Conservation (phyloP, 2,888 invertebrate species). For the Caenorhabditis zanzibari region DNA sequence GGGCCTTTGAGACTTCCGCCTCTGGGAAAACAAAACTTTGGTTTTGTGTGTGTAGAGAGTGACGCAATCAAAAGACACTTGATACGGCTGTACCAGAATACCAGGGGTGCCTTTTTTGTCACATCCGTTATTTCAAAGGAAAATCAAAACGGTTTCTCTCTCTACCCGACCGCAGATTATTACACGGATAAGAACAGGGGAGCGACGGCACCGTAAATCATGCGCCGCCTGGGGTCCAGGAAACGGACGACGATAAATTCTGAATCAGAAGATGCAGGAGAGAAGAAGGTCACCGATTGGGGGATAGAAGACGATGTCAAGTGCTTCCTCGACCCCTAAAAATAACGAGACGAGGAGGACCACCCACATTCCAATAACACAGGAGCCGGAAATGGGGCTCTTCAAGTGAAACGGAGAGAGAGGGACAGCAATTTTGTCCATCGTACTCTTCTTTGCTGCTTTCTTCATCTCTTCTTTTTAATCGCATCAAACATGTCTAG, state of each 20-base stretch:
- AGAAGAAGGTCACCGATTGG: slow-evolving; percentile 57
- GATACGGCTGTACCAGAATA: slow-evolving; percentile 13
- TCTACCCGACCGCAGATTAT: slow-evolving; percentile 51
- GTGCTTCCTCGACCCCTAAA: slow-evolving; percentile 29
- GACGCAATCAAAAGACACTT: slow-evolving; percentile 51
- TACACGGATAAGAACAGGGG: slow-evolving; percentile 58
- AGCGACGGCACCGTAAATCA: slow-evolving; percentile 62
- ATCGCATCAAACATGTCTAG: slow-evolving; percentile 59
- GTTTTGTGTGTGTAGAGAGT: slow-evolving; percentile 9
- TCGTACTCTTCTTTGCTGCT: slow-evolving; percentile 12
- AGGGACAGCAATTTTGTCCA: slow-evolving; percentile 56
- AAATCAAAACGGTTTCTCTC: slow-evolving; percentile 42
- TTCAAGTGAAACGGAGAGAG: slow-evolving; percentile 59
- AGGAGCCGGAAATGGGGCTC: slow-evolving; percentile 62
- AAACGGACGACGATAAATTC: slow-evolving; percentile 59
- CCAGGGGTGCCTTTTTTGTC: background rate
- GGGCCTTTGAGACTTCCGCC: slow-evolving; percentile 57
- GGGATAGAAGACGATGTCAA: slow-evolving; percentile 48
- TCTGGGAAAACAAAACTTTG: slow-evolving; percentile 43
- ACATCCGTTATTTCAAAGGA: slow-evolving; percentile 42
- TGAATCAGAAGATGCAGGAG: slow-evolving; percentile 34
- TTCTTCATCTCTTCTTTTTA: slow-evolving; percentile 39
- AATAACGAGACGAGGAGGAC: slow-evolving; percentile 30
- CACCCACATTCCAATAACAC: slow-evolving; percentile 64
- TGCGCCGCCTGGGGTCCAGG: slow-evolving; percentile 62